Evolutionary conservation across 1,140 invertebrate genomes (phyloP).

Genomic region (Hylaeus volcanicus): DNA sequence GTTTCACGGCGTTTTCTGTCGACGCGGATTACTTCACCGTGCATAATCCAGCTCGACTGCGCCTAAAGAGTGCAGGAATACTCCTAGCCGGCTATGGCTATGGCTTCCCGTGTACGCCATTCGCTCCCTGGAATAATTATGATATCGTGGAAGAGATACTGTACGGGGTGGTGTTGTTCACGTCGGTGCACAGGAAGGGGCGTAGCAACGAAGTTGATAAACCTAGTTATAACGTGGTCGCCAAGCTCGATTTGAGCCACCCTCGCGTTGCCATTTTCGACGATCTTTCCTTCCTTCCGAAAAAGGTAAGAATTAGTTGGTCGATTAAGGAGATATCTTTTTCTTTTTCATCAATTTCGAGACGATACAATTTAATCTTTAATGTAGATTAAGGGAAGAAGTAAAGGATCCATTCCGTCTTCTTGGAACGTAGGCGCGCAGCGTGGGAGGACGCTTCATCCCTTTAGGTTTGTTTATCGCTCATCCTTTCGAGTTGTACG

Average conservation of each 20-base stretch:
- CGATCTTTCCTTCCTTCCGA: not conserved
- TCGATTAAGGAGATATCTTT: too few species aligned
- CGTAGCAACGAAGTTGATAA: slow-evolving; percentile 53
- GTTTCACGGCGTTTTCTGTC: not conserved
- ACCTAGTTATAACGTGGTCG: slow-evolving; percentile 50
- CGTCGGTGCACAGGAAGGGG: slow-evolving; percentile 48
- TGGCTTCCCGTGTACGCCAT: not conserved
- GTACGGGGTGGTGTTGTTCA: slow-evolving; percentile 40
- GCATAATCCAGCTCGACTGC: not conserved
- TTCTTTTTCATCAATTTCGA: too few species aligned
- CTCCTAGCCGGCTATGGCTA: not conserved
- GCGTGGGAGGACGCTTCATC: not conserved
- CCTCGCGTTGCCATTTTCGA: not conserved
- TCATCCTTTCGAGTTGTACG: not conserved
- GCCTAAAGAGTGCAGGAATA: slow-evolving; percentile 9
- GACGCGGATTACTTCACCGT: not conserved
- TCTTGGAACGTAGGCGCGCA: too few species aligned
- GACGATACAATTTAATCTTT: too few species aligned
- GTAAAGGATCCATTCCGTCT: too few species aligned
- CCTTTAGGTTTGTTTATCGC: not conserved
- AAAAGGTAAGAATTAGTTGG: too few species aligned
- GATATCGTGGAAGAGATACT: slow-evolving; percentile 50
- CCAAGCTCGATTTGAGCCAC: slow-evolving; percentile 36
- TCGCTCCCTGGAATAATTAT: slow-evolving; percentile 44
- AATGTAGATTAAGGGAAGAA: too few species aligned